Base-by-base conservation (phyloP, 2,888 invertebrate species). In the Cyclophora punctaria region DNA sequence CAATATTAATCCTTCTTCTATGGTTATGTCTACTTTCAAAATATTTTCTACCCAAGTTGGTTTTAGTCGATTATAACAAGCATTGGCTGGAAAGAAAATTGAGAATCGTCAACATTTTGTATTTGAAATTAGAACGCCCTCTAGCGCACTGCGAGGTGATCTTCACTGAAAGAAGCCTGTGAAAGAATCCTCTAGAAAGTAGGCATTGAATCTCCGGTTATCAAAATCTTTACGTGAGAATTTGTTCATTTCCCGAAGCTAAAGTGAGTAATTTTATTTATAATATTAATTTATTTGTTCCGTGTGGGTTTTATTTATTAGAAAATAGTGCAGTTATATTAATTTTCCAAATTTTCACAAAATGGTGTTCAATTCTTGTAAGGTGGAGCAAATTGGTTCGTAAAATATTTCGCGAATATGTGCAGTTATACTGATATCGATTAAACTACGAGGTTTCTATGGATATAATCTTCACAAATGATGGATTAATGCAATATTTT, bases 171-270 rank as follows among this genome's bases (percentile, higher is more conserved):
- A 89, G 89, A 89, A 88, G 83, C 89, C 78, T 78, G 75, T 89
- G 89, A 83, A 87, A 88, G 88, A 89, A 83, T 86, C 89, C 83
- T 83, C 85, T 84, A 78, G 83, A 86, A 83, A 86, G 80, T 83
- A 86, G 84, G 81, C 87, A 87, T 77, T 77, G 82, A 80, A 81
- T 82, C 84, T 84, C 86, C 83, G 83, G 86, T 80, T 68, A 86
- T 84, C 87, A 84, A 88, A 88, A 88, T 89, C 87, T 81, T 84
- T 84, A 80, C 81, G 88, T 86, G 88, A 81, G 75, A 86, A 83
- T 76, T 83, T 85, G 73, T 83, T 84, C 80, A 67, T 79, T 75
- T 77, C 69, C 76, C 75, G 80, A 81, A 82, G 79, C 73, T 78
- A 82, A 81, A 75, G 87, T 88, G 77, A 88, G 87, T 88, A 84